Conservation (phyloP, 2,888 invertebrate species). For the Cantharis rufa region DNA sequence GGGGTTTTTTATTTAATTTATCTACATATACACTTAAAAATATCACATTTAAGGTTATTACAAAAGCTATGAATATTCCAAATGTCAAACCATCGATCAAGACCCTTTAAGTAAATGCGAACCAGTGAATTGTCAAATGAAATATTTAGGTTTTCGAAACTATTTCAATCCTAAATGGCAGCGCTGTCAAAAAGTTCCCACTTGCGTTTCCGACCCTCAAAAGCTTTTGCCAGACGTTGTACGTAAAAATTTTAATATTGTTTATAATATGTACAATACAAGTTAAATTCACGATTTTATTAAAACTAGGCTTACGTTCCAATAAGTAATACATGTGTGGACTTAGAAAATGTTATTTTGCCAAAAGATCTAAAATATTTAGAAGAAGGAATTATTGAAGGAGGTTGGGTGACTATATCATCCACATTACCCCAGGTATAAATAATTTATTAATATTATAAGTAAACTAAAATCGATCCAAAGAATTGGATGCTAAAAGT, state of each 20-base stretch:
- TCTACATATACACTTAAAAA: background rate
- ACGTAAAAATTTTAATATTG: constrained; percentile 20
- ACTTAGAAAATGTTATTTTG: constrained; percentile 49
- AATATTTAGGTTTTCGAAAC: constrained; percentile 59
- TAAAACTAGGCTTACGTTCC: constrained; percentile 52
- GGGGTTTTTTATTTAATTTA: too few species aligned
- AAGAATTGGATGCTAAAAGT: background rate
- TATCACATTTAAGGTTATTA: constrained; percentile 32
- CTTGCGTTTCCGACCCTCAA: constrained; percentile 47
- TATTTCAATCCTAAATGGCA: constrained; percentile 55
- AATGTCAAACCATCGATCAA: constrained; percentile 53
- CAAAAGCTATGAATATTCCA: constrained; percentile 20
- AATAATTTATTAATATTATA: background rate
- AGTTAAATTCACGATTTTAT: background rate
- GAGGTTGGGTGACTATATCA: constrained; percentile 12
- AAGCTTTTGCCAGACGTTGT: constrained; percentile 50
- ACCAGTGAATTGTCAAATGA: constrained; percentile 61
- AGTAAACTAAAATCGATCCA: background rate
- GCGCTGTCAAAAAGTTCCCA: constrained; percentile 51
- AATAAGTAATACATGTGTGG: constrained; percentile 52
- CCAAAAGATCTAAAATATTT: constrained; percentile 44
- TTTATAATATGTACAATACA: background rate
- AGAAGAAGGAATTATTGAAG: constrained; percentile 33
- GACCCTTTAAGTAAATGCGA: constrained; percentile 57
- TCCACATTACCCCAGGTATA: background rate